Conservation (phyloP, 2,797 vertebrate species). For the Lacerta bilineata region DNA sequence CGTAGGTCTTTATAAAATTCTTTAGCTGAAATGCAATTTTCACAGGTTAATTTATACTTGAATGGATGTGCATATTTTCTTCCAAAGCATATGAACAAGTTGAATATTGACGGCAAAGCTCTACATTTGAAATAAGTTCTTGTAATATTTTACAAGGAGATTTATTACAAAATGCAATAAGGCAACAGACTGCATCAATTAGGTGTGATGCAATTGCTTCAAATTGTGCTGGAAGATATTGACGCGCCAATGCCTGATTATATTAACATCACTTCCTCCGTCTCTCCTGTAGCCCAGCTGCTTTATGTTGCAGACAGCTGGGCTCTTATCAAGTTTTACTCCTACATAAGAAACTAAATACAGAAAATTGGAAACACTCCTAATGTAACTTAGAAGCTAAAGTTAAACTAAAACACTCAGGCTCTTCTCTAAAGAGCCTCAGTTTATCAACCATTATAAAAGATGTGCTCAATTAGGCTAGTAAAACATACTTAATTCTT, state of each 20-base stretch:
- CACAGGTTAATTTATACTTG: conserved; percentile 57
- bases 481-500: conserved; percentile 49
- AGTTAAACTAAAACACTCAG: conserved; percentile 35
- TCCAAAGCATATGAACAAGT: conserved; percentile 29
- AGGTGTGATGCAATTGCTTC: conserved; percentile 54
- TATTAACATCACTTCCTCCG: conserved; percentile 59
- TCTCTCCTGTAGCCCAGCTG: conserved; percentile 53
- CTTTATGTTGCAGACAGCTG: not conserved
- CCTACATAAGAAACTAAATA: conserved; percentile 56
- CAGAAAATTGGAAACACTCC: conserved; percentile 55
- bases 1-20: conserved; percentile 90
- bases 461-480: conserved; percentile 53
- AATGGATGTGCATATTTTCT: conserved; percentile 37
- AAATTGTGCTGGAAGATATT: conserved; percentile 56
- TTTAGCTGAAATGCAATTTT: conserved; percentile 85
- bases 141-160: conserved; percentile 1
- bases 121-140: not conserved
- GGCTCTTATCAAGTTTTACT: conserved; percentile 55
- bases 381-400: conserved; percentile 51
- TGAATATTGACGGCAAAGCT: conserved; percentile 40
- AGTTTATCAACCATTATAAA: conserved; percentile 46
- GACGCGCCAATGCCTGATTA: conserved; percentile 54
- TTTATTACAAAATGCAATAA: conserved; percentile 60
- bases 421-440: conserved; percentile 32
- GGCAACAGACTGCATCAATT: conserved; percentile 57